phyloP scores from a whole-genome alignment of 1,140 invertebrate genomes.

The Cyclina sinensis region DNA sequence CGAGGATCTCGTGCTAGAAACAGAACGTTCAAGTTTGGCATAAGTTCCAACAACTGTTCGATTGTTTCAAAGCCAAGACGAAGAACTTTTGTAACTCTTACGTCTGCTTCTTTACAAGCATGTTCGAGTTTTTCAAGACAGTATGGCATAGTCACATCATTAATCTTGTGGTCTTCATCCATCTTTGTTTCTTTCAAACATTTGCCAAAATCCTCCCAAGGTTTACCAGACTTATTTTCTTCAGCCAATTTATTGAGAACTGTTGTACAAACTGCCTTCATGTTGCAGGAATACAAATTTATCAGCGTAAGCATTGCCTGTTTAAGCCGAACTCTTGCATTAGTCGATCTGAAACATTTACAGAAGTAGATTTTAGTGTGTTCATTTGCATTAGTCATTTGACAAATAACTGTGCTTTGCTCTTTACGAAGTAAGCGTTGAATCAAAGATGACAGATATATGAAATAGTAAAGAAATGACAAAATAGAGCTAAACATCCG shows the following conservation, averaged over 20 bases:
- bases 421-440: too few relatives aligned
- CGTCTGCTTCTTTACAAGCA: background rate
- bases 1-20: background rate
- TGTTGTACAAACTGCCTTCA: background rate
- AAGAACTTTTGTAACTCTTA: slow-evolving; percentile 7
- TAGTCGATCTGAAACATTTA: background rate
- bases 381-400: too few relatives aligned
- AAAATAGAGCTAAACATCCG: too few relatives aligned
- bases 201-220: background rate
- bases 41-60: background rate
- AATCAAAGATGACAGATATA: too few relatives aligned
- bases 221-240: background rate
- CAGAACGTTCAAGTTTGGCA: background rate
- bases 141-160: too few relatives aligned
- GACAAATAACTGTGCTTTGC: too few relatives aligned
- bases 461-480: too few relatives aligned
- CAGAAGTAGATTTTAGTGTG: too few relatives aligned
- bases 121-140: background rate
- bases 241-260: background rate
- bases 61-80: background rate
- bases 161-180: too few relatives aligned
- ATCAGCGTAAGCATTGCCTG: background rate
- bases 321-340: background rate
- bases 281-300: background rate
- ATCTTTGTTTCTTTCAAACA: background rate